Evolutionary conservation across 2,797 vertebrate species (phyloP), one percentile per base, ranked within the genome.

Genomic region (Cuniculus paca): DNA sequence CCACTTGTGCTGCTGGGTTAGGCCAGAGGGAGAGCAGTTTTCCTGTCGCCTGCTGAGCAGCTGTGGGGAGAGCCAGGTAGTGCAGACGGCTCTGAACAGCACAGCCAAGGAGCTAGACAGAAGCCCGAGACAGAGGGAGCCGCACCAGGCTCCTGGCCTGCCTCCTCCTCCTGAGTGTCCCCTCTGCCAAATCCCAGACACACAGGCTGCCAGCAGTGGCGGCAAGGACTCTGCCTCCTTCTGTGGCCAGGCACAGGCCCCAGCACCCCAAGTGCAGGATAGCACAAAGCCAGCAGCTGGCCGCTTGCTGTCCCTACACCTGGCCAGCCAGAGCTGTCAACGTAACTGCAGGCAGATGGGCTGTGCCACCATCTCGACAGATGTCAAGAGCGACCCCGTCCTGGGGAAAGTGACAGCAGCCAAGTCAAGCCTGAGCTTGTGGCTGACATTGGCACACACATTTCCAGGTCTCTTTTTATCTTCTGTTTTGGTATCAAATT

Each of bases 101-200:
- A 31, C 7, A 77, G 61, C 79, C 75, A 20, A 80, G 90, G 88
- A 50, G 81, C 92, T 78, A 75, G 77, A 90, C 56, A 89, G 90
- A 92, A 97, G 90, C 79, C 13, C 0, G 34, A 81, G 82, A 70
- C 94, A 95, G 96, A 96, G 28, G 86, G 90, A 77, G 89, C 60
- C 28, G 34, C 63, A n/a, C 56, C 89, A 84, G 74, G 39, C 54
- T 68, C 89, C 82, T 42, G 48, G 34, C 39, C 80, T 34, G 72
- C 78, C 19, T n/a, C 65, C 78, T 90, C 60, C 90, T 87, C 42
- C 74, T 8, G 0, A 28, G 34, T 1, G 36, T 42, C 63, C 56
- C 82, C 24, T 1, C 80, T 52, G 92, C 92, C 94, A 92, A 91
- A 50, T 52, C 52, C n/a, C 88, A 92, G 86, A 50, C 79, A 2